phyloP scores from a whole-genome alignment of 2,888 invertebrate species.

The Phengaris arion region DNA sequence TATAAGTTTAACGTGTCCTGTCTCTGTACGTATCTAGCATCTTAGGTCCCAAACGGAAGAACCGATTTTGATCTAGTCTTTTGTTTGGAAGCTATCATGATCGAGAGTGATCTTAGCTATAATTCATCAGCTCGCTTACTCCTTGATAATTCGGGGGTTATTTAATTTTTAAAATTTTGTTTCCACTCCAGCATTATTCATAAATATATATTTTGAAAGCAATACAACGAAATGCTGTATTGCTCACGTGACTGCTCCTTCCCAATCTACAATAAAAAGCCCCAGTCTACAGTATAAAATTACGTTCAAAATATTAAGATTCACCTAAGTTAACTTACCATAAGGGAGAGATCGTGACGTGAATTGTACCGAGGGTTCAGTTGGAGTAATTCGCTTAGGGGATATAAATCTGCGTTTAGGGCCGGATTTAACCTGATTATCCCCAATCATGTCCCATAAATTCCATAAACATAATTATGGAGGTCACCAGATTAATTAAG shows the following conservation, averaged over 20 bases:
- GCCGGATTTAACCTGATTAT: constrained; percentile 64
- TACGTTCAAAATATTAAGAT: constrained; percentile 13
- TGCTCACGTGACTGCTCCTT: not conserved
- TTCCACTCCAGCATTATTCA: too few relatives aligned
- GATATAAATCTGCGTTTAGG: constrained; percentile 74
- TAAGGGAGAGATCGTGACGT: constrained; percentile 45
- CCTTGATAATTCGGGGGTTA: too few relatives aligned
- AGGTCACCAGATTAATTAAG: constrained; percentile 48
- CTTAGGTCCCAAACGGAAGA: too few relatives aligned
- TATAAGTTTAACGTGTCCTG: too few relatives aligned
- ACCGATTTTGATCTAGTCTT: too few relatives aligned
- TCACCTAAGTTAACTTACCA: constrained; percentile 33
- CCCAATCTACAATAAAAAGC: not conserved
- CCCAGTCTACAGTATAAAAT: not conserved
- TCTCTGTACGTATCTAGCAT: too few relatives aligned
- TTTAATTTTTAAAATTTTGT: too few relatives aligned
- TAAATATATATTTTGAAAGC: not conserved
- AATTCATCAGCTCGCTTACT: too few relatives aligned
- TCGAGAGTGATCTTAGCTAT: too few relatives aligned
- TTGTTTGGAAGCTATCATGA: too few relatives aligned
- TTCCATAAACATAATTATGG: constrained; percentile 53
- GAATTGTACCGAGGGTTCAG: constrained; percentile 58
- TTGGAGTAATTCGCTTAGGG: constrained; percentile 68
- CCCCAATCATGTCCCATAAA: constrained; percentile 56
- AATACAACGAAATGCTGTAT: not conserved